Evolutionary conservation across 2,797 vertebrate species (phyloP).

Genomic region (Poecilia gillii): DNA sequence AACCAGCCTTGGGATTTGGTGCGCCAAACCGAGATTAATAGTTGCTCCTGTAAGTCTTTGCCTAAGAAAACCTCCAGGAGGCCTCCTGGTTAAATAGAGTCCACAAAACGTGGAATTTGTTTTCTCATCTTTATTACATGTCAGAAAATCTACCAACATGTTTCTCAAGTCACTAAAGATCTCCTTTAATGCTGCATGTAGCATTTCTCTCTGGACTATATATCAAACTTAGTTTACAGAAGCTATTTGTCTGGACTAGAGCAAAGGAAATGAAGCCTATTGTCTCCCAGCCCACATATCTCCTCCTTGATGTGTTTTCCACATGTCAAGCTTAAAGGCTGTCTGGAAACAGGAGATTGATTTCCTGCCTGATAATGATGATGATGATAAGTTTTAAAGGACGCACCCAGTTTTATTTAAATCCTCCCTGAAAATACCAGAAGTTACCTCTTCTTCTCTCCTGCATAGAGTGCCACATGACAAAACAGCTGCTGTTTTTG

Average conservation of each 20-base stretch:
- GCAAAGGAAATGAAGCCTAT: constrained; percentile 53
- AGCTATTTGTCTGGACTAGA: constrained; percentile 13
- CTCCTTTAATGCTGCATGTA: not conserved
- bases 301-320: constrained; percentile 59
- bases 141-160: not conserved
- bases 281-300: constrained; percentile 35
- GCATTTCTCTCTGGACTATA: constrained; percentile 22
- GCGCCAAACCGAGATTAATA: not conserved
- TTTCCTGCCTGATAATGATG: constrained; percentile 28
- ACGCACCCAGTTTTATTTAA: not conserved
- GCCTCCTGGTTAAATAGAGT: not conserved
- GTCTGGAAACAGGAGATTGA: constrained; percentile 29
- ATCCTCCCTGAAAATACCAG: not conserved
- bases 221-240: not conserved
- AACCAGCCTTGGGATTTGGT: not conserved
- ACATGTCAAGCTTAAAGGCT: constrained; percentile 42
- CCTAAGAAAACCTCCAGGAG: not conserved
- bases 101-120: not conserved
- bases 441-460: not conserved
- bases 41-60: not conserved
- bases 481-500: not conserved
- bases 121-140: not conserved
- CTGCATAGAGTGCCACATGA: not conserved
- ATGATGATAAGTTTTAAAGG: not conserved
- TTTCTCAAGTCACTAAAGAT: not conserved